phyloP scores from a whole-genome alignment of 2,888 invertebrate species.

The Trisateles emortualis region DNA sequence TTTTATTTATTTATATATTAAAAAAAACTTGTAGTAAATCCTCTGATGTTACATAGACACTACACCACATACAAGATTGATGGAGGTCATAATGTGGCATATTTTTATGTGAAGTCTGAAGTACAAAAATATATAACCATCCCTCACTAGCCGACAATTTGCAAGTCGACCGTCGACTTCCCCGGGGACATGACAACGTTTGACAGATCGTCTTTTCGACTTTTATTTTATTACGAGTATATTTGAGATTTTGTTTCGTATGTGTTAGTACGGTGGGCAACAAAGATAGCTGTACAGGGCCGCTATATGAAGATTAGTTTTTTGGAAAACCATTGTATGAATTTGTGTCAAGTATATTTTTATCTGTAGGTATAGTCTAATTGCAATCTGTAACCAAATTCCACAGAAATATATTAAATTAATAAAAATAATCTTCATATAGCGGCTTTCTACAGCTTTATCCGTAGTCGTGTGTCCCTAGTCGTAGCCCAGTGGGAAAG shows the following conservation, averaged over 20 bases:
- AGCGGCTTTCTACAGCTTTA: no score
- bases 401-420: no score
- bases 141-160: slow-evolving; percentile 58
- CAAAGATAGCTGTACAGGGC: no score
- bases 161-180: slow-evolving; percentile 49
- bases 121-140: slow-evolving; percentile 47
- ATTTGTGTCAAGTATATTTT: no score
- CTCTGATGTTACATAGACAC: not conserved
- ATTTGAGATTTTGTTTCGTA: slow-evolving; percentile 8
- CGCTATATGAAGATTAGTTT: no score
- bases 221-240: slow-evolving; percentile 18
- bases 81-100: slow-evolving; percentile 39
- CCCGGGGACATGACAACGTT: slow-evolving; percentile 26
- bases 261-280: no score
- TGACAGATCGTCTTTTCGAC: slow-evolving; percentile 44
- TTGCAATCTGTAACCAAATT: no score
- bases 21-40: not conserved
- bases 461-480: no score
- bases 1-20: not conserved
- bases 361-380: no score
- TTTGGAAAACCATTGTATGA: no score
- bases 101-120: slow-evolving; percentile 43
- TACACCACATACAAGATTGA: slow-evolving; percentile 47
- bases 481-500: no score
- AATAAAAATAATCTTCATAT: no score